phyloP scores from a whole-genome alignment of 1,140 invertebrate species.

The Acromyrmex heyeri region DNA sequence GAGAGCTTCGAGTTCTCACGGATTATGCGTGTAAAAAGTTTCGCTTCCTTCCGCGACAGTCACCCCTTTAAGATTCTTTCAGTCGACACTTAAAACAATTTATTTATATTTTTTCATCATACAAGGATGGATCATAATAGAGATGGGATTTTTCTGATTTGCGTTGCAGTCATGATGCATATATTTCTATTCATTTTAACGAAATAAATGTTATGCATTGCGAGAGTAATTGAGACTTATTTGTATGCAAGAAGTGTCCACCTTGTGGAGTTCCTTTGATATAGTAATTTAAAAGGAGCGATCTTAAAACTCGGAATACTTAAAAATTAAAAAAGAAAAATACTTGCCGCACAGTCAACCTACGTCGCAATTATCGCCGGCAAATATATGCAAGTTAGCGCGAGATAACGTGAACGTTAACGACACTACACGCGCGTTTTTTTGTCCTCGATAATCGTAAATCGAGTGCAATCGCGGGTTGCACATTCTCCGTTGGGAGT shows the following conservation, averaged over 20 bases:
- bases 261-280: background rate
- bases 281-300: background rate
- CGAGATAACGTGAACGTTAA: constrained; percentile 31
- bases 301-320: background rate
- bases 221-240: background rate
- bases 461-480: background rate
- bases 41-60: background rate
- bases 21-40: constrained; percentile 15
- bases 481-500: background rate
- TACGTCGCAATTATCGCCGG: constrained; percentile 3
- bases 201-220: background rate
- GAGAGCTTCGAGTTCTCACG: constrained; percentile 49
- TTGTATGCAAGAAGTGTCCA: background rate
- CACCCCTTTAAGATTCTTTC: background rate
- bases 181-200: background rate
- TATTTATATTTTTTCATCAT: background rate
- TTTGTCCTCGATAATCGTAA: constrained; percentile 36
- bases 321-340: background rate
- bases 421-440: background rate
- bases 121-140: too few relatives aligned
- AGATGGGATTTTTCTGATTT: background rate
- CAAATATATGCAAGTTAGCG: constrained; percentile 11
- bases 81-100: background rate
- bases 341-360: background rate
- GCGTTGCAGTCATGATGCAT: background rate